Conservation (phyloP, 2,113 vertebrate genomes). For the Rhinolophus ferrumequinum region DNA sequence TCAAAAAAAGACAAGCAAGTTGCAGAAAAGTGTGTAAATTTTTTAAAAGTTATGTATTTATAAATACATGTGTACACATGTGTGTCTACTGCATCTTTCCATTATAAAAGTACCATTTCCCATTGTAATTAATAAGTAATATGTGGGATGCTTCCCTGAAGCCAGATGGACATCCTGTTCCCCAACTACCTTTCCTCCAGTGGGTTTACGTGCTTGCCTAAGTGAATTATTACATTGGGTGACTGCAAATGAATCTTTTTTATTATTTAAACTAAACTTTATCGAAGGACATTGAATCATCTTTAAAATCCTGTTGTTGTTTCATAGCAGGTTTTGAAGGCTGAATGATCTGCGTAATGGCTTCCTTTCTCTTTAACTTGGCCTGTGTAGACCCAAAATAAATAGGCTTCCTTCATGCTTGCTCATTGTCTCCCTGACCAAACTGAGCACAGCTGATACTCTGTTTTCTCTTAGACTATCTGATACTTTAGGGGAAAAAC, state of each 20-base stretch:
- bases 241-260: not conserved
- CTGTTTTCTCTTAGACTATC: constrained; percentile 33
- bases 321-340: not conserved
- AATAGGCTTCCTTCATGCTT: constrained; percentile 33
- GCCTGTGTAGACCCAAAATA: not conserved
- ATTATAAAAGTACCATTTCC: not conserved
- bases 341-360: not conserved
- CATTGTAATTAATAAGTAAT: not conserved
- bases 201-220: not conserved
- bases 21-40: not conserved
- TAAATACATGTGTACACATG: not conserved
- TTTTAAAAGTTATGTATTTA: not conserved
- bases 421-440: constrained; percentile 9
- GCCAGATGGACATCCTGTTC: not conserved
- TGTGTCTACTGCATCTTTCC: not conserved
- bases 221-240: not conserved
- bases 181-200: not conserved
- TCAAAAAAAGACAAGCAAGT: not conserved
- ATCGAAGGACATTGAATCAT: not conserved
- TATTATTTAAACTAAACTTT: constrained; percentile 46
- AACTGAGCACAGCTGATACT: constrained; percentile 15
- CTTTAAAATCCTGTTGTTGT: not conserved
- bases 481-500: not conserved
- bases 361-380: constrained; percentile 55
- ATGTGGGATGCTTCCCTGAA: not conserved